Base-by-base conservation (phyloP, 1,140 invertebrate species). In the Eueides isabella region DNA sequence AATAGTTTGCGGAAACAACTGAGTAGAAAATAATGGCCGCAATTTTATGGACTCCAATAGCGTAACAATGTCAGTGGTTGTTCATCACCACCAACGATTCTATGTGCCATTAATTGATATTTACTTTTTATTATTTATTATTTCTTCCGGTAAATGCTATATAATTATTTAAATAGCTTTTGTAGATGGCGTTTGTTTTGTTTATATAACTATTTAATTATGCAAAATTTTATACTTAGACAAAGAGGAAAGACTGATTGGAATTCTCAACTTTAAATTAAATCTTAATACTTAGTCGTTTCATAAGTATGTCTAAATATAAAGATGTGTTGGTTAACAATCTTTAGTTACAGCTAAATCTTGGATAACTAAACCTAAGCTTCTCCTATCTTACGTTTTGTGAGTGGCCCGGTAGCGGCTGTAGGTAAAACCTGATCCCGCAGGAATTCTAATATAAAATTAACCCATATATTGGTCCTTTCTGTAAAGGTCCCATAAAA, bases 21-120 rank as follows among this genome's bases (percentile, higher is more conserved):
- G 77, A 78, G 81, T 75, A 83, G 81, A 87, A 77, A 87, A 84
- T 80, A 74, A 77, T 76, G 73, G 55, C 77, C 64, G 74, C 78
- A 85, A 90, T 90, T 89, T 92, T 87, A 90, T 86, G 86, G 83
- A 90, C 69, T 74, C 84, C 86, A 79, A 72, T 81, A 81, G 76
- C 85, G 84, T 85, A 80, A 87, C 85, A 81, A 67, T 86, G 86
- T 89, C 86, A 85, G 79, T 84, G 85, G 80, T 80, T 61, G 41
- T 44, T 75, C 63, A 77, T 77, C 67, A 81, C 69, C 76, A 75
- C 69, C 2, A 68, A 74, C 66, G 71, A 78, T 80, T 74, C 44
- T 38, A 67, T 29, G 69, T 72, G 55, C 70, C 55, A 74, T 75
- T 79, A 71, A 68, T 75, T 61, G 19, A 68, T 48, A 28, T 14